These are phyloP conservation scores for Oceanodroma tethys DNA, from an alignment of 2,113 vertebrate genomes.

Conservation along the genomic window DNA sequence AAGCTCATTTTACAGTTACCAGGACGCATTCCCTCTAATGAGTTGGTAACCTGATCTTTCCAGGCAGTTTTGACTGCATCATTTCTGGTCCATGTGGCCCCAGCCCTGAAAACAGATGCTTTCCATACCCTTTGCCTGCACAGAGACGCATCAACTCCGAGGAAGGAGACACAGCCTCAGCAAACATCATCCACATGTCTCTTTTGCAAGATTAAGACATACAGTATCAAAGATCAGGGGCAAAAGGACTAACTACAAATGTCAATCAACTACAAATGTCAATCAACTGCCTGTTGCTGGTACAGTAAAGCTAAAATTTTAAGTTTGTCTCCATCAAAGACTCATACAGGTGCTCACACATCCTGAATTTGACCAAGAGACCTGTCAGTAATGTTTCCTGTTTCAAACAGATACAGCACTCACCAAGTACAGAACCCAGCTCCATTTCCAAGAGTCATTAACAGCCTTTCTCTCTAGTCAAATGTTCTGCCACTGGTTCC, in stretches of 20 bases:
- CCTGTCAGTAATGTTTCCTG: background rate
- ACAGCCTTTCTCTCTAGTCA: background rate
- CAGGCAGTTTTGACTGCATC: background rate
- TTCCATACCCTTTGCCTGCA: background rate
- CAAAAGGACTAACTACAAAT: too few relatives aligned
- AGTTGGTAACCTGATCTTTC: conserved; percentile 54
- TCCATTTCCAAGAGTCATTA: background rate
- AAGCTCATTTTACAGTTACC: conserved; percentile 53
- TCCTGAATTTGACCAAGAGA: background rate
- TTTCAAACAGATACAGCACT: background rate
- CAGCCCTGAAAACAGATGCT: background rate
- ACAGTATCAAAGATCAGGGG: background rate
- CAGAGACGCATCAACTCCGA: background rate
- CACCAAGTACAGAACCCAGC: background rate
- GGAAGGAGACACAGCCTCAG: background rate
- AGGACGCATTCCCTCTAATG: conserved; percentile 36
- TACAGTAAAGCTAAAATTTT: background rate
- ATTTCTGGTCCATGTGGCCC: background rate
- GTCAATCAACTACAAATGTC: too few relatives aligned
- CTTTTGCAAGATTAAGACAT: background rate
- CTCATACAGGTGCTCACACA: background rate
- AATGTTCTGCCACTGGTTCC: background rate
- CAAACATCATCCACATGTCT: background rate
- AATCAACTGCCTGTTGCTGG: background rate
- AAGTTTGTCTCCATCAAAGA: background rate